phyloP scores from a whole-genome alignment of 1,140 invertebrate species.

The Rhyacophila brunnea region DNA sequence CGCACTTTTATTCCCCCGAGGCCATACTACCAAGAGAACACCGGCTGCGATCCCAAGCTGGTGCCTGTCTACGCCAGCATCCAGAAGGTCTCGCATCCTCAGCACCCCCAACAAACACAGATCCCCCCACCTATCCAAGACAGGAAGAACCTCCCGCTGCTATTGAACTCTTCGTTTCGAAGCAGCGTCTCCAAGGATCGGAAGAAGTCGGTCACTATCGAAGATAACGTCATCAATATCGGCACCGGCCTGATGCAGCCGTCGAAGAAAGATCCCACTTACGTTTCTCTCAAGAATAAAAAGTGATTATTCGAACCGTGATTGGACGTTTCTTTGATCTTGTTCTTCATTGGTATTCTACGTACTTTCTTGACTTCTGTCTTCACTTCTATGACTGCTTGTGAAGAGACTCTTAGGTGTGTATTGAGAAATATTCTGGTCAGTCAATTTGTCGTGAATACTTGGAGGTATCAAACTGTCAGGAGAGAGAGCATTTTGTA shows the following conservation, averaged over 20 bases:
- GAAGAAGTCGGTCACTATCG: conserved; percentile 30
- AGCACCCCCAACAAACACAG: conserved; percentile 16
- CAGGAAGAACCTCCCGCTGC: conserved; percentile 30
- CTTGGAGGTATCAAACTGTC: too few relatives aligned
- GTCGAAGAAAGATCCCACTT: conserved; percentile 28
- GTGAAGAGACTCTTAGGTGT: too few relatives aligned
- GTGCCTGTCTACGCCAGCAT: conserved; percentile 42
- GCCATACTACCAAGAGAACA: conserved; percentile 1
- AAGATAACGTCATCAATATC: conserved; percentile 18
- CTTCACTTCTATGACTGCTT: too few relatives aligned
- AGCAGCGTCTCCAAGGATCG: conserved; percentile 13
- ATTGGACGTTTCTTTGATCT: background rate
- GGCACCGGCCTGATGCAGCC: conserved; percentile 7
- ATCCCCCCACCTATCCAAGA: conserved; percentile 28
- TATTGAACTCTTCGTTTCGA: conserved; percentile 33
- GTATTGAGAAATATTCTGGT: too few relatives aligned
- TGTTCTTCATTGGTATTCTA: too few relatives aligned
- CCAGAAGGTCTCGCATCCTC: conserved; percentile 35
- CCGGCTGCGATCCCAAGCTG: conserved; percentile 31
- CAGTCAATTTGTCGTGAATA: too few relatives aligned
- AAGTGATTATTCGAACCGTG: conserved; percentile 9
- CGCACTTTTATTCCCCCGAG: conserved; percentile 18
- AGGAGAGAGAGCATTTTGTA: too few relatives aligned
- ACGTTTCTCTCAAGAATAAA: conserved; percentile 29
- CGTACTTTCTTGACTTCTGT: too few relatives aligned